Conservation (phyloP, 2,113 vertebrate species). For the Cynocephalus volans region DNA sequence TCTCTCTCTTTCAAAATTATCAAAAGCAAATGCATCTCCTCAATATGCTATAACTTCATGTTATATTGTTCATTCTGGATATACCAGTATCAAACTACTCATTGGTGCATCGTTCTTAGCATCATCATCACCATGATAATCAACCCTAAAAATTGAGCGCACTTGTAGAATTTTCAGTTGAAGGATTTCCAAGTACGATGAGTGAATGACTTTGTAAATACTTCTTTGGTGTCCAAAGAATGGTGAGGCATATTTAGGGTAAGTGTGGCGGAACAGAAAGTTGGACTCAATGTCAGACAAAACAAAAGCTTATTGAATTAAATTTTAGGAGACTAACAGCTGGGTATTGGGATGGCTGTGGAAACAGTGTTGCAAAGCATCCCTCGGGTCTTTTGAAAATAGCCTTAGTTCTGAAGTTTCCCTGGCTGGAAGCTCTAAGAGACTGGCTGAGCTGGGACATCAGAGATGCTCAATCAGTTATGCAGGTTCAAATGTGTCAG, state of each 20-base stretch:
- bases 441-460: not conserved
- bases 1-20: conserved; percentile 56
- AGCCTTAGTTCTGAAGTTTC: not conserved
- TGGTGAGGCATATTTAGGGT: not conserved
- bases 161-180: not conserved
- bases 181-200: not conserved
- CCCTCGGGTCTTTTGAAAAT: not conserved
- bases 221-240: not conserved
- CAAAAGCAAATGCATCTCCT: not conserved
- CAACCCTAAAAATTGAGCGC: not conserved
- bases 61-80: not conserved
- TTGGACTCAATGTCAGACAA: not conserved
- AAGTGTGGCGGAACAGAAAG: not conserved
- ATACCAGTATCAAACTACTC: not conserved
- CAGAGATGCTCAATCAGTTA: not conserved
- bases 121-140: not conserved
- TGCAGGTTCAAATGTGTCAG: not conserved
- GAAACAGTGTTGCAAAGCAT: no score
- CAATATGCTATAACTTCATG: not conserved
- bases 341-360: not conserved
- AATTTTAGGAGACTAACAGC: not conserved
- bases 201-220: not conserved
- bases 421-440: not conserved
- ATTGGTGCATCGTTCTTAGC: not conserved
- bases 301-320: not conserved